Evolutionary conservation across 1,140 invertebrate genomes (phyloP).

Genomic region (Akabosia matsudoensis): DNA sequence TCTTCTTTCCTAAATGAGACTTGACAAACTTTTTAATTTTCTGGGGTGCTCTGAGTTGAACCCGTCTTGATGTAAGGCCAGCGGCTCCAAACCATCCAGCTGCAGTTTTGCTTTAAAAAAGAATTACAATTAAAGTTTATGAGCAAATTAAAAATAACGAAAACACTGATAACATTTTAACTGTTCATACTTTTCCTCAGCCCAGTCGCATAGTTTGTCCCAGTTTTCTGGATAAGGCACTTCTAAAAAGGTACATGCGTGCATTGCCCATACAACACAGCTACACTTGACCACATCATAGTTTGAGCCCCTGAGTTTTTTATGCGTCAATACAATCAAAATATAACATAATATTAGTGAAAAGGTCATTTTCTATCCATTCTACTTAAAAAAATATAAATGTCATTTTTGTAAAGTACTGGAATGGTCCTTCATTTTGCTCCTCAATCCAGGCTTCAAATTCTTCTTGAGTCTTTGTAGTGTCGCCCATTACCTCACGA

Average conservation of each 20-base stretch:
- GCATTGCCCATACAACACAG: constrained; percentile 40
- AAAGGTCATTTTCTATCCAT: no score
- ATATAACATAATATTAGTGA: no score
- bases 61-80: constrained; percentile 1
- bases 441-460: constrained; percentile 43
- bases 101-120: constrained; percentile 2
- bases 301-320: constrained; percentile 31
- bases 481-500: constrained; percentile 32
- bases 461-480: constrained; percentile 30
- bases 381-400: neutral
- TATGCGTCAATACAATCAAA: neutral
- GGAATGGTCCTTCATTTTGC: constrained; percentile 29
- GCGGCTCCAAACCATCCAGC: constrained; percentile 12
- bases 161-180: neutral
- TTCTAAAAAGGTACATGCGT: constrained; percentile 32
- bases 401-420: constrained; percentile 2
- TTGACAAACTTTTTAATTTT: constrained; percentile 7
- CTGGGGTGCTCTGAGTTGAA: neutral
- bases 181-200: constrained; percentile 11
- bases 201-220: constrained; percentile 41
- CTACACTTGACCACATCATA: constrained; percentile 41
- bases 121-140: neutral
- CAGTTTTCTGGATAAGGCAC: constrained; percentile 41
- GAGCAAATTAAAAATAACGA: neutral
- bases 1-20: neutral